Base-by-base conservation (phyloP, 2,888 invertebrate species). In the Taphrorychus bicolor region DNA sequence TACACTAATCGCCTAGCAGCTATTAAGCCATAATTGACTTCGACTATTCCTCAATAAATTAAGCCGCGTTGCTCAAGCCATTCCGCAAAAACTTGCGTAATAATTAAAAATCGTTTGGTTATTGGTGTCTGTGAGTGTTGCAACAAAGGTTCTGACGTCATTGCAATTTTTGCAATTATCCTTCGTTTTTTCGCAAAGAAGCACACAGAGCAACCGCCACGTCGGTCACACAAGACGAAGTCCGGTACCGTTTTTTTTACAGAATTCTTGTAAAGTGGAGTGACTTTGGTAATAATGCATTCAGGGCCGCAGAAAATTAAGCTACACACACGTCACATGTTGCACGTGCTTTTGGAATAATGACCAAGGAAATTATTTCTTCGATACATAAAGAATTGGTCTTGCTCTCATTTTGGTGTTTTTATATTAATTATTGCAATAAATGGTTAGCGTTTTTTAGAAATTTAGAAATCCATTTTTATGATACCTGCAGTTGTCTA, bases 111-210 rank as follows among this genome's bases (percentile, higher is more conserved):
- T 42, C 17, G 41, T 61, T 42, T 53, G 42, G 56, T 48, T 56
- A 62, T 45, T 24, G 54, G 9, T 53, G 18, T 32, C 5, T 54
- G 9, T 56, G 23, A 16, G 56, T 54, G 54, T 56, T 63, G 63
- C 51, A 51, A 51, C 42, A 63, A 63, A 63, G 63, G 52, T 21
- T 42, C 57, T 63, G 63, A 63, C 63, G 63, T 63, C 63, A 63
- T 41, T 41, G 23, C 17, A 4, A 22, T 51, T 41, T 51, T 51
- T 57, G 51, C 45, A 52, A 45, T 22, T 40, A 14, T 51, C 53
- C 56, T 63, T 58, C 41, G 16, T 22, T 54, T 24, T 24, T 24
- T 32, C 32, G 32, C 32, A 32, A n/a, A n/a, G n/a, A n/a, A 9
- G 32, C 32, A 32, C 32, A 3, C 32, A 32, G 32, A 32, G 7